Evolutionary conservation across 2,797 vertebrate genomes (phyloP).

Genomic region (Manis crassicaudata): DNA sequence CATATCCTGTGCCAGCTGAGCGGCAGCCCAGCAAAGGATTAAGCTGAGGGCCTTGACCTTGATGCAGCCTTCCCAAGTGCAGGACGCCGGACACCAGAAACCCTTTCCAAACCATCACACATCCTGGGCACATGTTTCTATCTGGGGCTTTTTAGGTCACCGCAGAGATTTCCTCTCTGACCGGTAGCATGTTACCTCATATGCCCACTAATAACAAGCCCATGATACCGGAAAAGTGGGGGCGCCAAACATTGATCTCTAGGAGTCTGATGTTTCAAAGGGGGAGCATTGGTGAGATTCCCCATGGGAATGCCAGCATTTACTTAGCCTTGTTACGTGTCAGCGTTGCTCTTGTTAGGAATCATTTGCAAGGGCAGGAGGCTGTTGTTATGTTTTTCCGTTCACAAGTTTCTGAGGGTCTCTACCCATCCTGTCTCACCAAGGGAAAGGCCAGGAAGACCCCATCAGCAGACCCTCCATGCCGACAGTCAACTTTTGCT

Average conservation of each 20-base stretch:
- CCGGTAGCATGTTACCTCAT: fast-evolving
- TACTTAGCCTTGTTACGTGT: fast-evolving
- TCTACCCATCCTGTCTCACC: fast-evolving
- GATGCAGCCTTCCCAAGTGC: neutral
- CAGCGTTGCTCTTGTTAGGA: neutral
- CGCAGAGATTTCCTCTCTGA: neutral
- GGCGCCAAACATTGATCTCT: neutral
- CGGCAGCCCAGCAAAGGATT: neutral
- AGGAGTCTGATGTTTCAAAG: neutral
- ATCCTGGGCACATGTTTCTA: fast-evolving
- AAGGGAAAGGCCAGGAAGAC: neutral
- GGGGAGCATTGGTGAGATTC: neutral
- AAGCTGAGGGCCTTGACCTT: neutral
- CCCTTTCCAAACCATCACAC: fast-evolving
- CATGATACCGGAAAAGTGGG: neutral
- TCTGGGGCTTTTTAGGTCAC: neutral
- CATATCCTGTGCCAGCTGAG: neutral
- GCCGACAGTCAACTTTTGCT: neutral
- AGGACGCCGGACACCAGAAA: neutral
- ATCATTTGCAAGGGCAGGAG: neutral
- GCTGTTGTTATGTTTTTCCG: fast-evolving
- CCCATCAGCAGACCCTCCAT: fast-evolving
- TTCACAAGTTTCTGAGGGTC: neutral
- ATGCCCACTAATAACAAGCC: fast-evolving
- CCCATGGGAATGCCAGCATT: fast-evolving